Base-by-base conservation (phyloP, 1,140 invertebrate species). In the Bombus pyrosoma region DNA sequence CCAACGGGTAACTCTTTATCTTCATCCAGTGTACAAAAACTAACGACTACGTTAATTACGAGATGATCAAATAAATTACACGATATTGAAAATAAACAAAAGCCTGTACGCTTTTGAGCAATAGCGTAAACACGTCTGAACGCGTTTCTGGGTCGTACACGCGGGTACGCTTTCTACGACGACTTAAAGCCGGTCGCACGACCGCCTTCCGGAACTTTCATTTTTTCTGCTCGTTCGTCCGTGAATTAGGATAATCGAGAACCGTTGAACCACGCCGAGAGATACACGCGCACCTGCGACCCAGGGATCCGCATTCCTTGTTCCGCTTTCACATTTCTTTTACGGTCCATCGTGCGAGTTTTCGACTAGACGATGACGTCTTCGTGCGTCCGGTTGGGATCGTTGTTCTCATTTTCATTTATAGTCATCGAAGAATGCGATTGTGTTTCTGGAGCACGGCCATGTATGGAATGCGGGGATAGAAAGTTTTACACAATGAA, bases 261-360 rank as follows among this genome's bases (percentile, higher is more conserved):
- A 41, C 25, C 32, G 78, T 39, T 80, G 43, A 43, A 83, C 43
- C 72, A 62, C 28, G 3, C 15, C 2, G 10, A 18, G 53, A 43
- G 28, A 25, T 22, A 9, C 22, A 25, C n/a, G 43, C 18, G 8
- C 69, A 53, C 37, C 53, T 59, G 47, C 10, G 34, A 43, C 9
- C n/a, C 4, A 66, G 1, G 57, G 74, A 87, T 91, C 83, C 87
- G 89, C 87, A 86, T 90, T 88, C 89, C 84, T 34, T 15, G 13
- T 13, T 64, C 86, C 62, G 86, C 91, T 91, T 91, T 91, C 91
- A 91, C 89, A 86, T 91, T 91, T 90, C 57, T 89, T 86, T 66
- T 47, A 47, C 41, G 81, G 66, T 80, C 53, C 68, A 76, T 59
- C 25, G 28, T 18, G 69, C 41, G 47, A 66, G 64, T 89, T 75